phyloP scores from a whole-genome alignment of 2,113 vertebrate genomes.

The Amia ocellicauda region DNA sequence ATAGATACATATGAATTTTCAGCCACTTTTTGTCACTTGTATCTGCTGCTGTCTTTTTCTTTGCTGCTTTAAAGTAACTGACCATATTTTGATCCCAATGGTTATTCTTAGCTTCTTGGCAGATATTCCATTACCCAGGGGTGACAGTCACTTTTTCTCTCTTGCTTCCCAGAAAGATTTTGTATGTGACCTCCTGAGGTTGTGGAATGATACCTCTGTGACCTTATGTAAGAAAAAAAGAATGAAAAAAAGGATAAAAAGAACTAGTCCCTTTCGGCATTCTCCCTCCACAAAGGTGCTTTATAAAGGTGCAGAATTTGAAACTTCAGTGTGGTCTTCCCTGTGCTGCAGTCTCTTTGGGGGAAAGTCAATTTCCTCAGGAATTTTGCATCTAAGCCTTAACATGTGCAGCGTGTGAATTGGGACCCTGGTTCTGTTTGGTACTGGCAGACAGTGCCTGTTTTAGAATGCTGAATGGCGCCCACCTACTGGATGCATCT shows the following conservation, averaged over 20 bases:
- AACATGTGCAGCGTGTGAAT: slow-evolving; percentile 39
- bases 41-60: neutral
- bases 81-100: neutral
- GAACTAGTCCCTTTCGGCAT: slow-evolving; percentile 2
- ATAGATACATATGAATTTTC: too few species aligned
- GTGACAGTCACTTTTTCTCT: neutral
- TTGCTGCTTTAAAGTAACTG: neutral
- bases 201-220: too few species aligned
- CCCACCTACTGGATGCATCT: slow-evolving; percentile 1
- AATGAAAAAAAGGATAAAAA: too few species aligned
- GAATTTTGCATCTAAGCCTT: slow-evolving; percentile 47
- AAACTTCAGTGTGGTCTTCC: slow-evolving; percentile 27
- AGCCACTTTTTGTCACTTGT: neutral
- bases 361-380: slow-evolving; percentile 39
- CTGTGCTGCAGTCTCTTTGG: slow-evolving; percentile 25
- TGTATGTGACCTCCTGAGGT: too few species aligned
- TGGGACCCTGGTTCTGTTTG: slow-evolving; percentile 12
- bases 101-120: neutral
- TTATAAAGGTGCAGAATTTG: slow-evolving; percentile 33
- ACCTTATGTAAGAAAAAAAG: too few species aligned
- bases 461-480: slow-evolving; percentile 22
- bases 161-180: neutral
- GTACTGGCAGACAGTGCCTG: slow-evolving; percentile 6
- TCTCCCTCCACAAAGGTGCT: slow-evolving; percentile 19
- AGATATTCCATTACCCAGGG: neutral